Evolutionary conservation across 1,140 invertebrate species (phyloP).

Genomic region (Scylla paramamosain): DNA sequence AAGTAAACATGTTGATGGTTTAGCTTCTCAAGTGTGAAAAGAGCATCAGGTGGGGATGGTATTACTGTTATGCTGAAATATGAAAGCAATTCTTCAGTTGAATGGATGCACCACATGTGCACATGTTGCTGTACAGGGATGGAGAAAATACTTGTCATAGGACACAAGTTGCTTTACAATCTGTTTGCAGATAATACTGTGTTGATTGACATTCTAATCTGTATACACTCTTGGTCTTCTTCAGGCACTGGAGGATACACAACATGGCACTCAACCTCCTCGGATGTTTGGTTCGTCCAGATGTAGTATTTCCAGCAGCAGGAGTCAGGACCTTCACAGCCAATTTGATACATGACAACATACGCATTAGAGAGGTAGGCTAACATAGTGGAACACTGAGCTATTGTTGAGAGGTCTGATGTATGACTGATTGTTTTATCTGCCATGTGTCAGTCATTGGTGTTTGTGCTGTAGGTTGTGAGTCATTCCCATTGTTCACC

Average conservation of each 20-base stretch:
- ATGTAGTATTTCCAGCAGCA: conserved; percentile 84
- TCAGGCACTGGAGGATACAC: conserved; percentile 90
- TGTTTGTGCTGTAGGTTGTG: too few relatives aligned
- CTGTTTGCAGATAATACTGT: too few relatives aligned
- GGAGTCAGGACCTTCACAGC: conserved; percentile 86
- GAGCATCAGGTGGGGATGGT: too few relatives aligned
- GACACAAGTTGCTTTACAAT: too few relatives aligned
- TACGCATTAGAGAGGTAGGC: conserved; percentile 86
- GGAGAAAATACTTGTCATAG: too few relatives aligned
- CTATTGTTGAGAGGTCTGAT: too few relatives aligned
- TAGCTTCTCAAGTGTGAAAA: conserved; percentile 45
- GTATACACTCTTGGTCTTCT: conserved; percentile 74
- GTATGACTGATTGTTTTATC: too few relatives aligned
- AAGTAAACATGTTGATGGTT: conserved; percentile 80
- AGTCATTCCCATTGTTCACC: too few relatives aligned
- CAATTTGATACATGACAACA: conserved; percentile 87
- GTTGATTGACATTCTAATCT: background rate
- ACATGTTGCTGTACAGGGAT: too few relatives aligned
- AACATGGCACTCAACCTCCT: conserved; percentile 88
- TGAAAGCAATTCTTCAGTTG: too few relatives aligned
- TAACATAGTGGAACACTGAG: background rate
- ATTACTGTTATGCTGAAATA: too few relatives aligned
- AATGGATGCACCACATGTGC: too few relatives aligned
- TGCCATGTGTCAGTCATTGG: background rate
- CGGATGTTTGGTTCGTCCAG: conserved; percentile 86